phyloP scores from a whole-genome alignment of 2,888 invertebrate species.

The Tuberolachnus salignus region DNA sequence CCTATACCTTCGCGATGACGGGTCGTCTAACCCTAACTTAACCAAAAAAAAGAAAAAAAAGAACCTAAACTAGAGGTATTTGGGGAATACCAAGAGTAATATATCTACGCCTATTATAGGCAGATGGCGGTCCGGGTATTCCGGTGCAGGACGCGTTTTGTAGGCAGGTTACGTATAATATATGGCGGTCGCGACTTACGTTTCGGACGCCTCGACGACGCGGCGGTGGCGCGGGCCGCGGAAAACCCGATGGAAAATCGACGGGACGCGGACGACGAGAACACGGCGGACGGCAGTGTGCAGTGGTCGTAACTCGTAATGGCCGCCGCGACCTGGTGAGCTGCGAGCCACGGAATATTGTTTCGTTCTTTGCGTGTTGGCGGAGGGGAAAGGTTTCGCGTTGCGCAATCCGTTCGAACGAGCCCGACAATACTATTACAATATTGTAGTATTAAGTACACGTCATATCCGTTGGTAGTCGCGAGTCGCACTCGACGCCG shows the following conservation, averaged over 20 bases:
- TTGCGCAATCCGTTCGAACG: conserved; percentile 14
- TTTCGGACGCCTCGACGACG: background rate
- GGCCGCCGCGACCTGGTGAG: background rate
- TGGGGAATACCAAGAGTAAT: too few relatives aligned
- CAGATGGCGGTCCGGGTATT: too few relatives aligned
- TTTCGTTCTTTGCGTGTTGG: background rate
- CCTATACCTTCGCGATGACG: too few relatives aligned
- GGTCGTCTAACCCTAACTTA: too few relatives aligned
- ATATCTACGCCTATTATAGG: too few relatives aligned
- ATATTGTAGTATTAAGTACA: background rate
- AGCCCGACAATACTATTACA: background rate
- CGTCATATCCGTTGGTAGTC: background rate
- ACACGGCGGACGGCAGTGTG: background rate
- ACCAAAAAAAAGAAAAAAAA: too few relatives aligned
- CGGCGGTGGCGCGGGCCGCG: conserved; percentile 11
- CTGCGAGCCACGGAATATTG: background rate
- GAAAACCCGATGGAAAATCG: conserved; percentile 10
- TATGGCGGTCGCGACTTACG: background rate
- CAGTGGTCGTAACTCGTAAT: background rate
- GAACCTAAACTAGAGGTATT: too few relatives aligned
- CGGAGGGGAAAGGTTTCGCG: conserved; percentile 19
- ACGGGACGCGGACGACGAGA: background rate
- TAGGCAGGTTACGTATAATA: too few relatives aligned
- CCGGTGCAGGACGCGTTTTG: too few relatives aligned
- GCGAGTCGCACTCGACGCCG: background rate